Base-by-base conservation (phyloP, 2,888 invertebrate genomes). In the Cryptocheilus praepositus region DNA sequence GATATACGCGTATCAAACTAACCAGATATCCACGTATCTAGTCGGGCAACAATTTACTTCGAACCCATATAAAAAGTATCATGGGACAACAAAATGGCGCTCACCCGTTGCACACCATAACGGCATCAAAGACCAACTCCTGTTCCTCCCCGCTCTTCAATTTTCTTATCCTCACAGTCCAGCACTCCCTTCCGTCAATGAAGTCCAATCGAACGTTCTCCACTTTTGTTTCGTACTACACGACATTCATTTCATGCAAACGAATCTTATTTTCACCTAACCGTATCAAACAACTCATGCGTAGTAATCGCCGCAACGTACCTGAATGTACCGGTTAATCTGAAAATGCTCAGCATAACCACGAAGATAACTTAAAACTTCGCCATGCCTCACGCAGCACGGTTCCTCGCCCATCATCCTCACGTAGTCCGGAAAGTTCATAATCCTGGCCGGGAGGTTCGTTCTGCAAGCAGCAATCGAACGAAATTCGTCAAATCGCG, bases 371-470 rank as follows among this genome's bases (percentile, higher is more conserved):
- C 91, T 89, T 63, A 93, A 89, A 72, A 95, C 93, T 83, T 93
- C 92, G 15, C 90, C 85, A 76, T 94, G 94, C 0, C 89, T 88
- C 8, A 95, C 90, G 83, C 93, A 95, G 0, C 95, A 93, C 0
- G 92, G 89, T 54, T 87, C 91, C 69, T 89, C 71, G 2, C 68
- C 64, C 56, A 76, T 91, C 1, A 92, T 91, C 82, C 93, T 93
- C 1, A 92, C 91, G 84, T 92, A 94, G 67, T 93, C 95, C 18
- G 92, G 91, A 84, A 93, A 96, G 74, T 92, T 92, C 96, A 96
- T 96, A 11, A 94, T 91, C 87, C 95, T 93, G 69, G 93, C 93
- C 0, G 96, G 95, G 1, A 96, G 90, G 89, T 96, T 96, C 0
- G 95, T 95, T 78, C 92, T 92, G 81, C 55, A 72, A 79, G 8